These are phyloP conservation scores for Capromys pilorides DNA, from an alignment of 2,797 vertebrate genomes.

Conservation along the genomic window DNA sequence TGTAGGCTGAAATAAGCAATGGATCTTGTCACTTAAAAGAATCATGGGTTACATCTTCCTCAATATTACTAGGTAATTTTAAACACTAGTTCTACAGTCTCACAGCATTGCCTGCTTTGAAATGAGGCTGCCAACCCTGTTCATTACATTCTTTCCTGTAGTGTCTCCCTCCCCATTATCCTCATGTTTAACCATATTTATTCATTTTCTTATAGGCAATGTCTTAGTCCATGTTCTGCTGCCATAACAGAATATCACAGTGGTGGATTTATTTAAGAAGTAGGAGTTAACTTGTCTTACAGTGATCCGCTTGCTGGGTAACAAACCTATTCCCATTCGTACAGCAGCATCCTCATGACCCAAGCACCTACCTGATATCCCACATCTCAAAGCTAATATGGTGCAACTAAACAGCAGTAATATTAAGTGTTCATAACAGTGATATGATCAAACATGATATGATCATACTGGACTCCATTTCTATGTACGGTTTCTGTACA, in stretches of 20 bases:
- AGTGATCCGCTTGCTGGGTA: background rate
- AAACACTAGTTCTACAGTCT: background rate
- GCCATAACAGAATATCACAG: background rate
- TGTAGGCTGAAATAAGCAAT: background rate
- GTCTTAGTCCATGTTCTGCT: background rate
- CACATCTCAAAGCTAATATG: background rate
- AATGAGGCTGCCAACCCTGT: background rate
- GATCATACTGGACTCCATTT: background rate
- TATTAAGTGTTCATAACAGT: background rate
- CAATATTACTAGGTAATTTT: background rate
- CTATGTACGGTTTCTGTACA: background rate
- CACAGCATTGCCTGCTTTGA: background rate
- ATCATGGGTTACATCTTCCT: background rate
- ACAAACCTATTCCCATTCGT: background rate
- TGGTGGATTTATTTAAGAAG: background rate
- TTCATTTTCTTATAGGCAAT: background rate
- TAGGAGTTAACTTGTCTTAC: background rate
- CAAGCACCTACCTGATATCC: background rate
- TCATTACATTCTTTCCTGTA: background rate
- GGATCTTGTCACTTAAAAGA: constrained; percentile 5
- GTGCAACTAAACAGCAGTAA: background rate
- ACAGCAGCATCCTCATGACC: background rate
- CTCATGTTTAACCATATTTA: background rate
- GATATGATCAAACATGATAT: background rate
- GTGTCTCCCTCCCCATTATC: background rate